A percentile compares a stretch with the other conserved stretches of the same genome.
These are phyloP conservation scores for Sisor rabdophorus DNA, from an alignment of 2,113 vertebrate genomes.

Conservation along the genomic window DNA sequence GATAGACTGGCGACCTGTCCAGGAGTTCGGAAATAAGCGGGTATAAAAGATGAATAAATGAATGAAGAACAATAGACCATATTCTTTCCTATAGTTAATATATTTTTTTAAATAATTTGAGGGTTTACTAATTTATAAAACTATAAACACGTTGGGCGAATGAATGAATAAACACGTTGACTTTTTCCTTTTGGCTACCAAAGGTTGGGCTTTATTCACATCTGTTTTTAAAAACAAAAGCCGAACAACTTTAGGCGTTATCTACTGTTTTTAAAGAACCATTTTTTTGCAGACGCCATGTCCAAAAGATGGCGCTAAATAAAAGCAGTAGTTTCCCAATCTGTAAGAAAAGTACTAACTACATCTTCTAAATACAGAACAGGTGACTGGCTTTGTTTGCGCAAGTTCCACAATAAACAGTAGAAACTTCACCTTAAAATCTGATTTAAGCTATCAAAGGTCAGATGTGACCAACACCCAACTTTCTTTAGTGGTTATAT, in stretches of 20 bases:
- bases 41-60: no score
- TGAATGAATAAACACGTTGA: no score
- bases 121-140: neutral
- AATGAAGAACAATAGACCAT: no score
- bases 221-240: neutral
- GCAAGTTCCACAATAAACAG: neutral
- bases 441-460: neutral
- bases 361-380: neutral
- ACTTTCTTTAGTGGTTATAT: neutral
- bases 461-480: no score
- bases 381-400: no score
- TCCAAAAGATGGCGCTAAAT: slow-evolving; percentile 58
- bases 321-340: slow-evolving; percentile 34
- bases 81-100: neutral
- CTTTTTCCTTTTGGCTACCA: neutral
- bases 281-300: neutral
- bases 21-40: no score
- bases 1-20: no score
- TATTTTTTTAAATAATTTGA: neutral
- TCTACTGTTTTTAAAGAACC: no score
- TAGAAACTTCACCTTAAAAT: neutral
- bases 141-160: neutral
- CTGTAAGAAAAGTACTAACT: neutral
- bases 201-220: neutral
- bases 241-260: no score